Evolutionary conservation across 2,113 vertebrate genomes (phyloP).

Genomic region (Eurystomus gularis): DNA sequence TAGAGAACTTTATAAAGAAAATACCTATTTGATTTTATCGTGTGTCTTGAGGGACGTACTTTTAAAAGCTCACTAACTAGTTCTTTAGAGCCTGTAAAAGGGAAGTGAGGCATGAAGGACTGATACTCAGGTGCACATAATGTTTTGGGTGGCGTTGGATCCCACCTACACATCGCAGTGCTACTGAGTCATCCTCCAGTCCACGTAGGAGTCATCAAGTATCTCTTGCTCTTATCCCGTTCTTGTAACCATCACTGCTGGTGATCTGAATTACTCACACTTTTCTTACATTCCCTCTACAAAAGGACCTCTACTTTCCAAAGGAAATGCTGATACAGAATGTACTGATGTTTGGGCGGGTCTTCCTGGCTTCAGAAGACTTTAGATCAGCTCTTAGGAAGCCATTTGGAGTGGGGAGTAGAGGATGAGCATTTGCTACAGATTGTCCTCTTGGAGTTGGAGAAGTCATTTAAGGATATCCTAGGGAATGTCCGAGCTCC

Average conservation of each 20-base stretch:
- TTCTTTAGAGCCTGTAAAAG: background rate
- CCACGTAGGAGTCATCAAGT: background rate
- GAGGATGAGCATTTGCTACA: background rate
- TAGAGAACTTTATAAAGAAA: background rate
- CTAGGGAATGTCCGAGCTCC: background rate
- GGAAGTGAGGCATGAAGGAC: background rate
- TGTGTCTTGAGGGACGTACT: background rate
- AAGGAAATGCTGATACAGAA: background rate
- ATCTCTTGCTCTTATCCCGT: background rate
- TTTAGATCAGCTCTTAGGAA: background rate
- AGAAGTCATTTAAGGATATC: background rate
- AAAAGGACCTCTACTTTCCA: background rate
- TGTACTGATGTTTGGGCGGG: background rate
- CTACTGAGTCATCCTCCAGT: background rate
- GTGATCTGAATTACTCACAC: background rate
- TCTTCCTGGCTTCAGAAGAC: background rate
- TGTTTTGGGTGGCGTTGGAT: background rate
- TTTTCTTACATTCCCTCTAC: background rate
- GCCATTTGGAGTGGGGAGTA: background rate
- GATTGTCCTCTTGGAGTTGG: background rate
- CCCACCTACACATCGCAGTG: background rate
- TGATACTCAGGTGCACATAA: background rate
- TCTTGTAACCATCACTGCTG: background rate
- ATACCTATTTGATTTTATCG: rapidly evolving
- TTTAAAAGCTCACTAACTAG: background rate